Evolutionary conservation across 2,113 vertebrate species (phyloP).

Genomic region (Rhombomys opimus): DNA sequence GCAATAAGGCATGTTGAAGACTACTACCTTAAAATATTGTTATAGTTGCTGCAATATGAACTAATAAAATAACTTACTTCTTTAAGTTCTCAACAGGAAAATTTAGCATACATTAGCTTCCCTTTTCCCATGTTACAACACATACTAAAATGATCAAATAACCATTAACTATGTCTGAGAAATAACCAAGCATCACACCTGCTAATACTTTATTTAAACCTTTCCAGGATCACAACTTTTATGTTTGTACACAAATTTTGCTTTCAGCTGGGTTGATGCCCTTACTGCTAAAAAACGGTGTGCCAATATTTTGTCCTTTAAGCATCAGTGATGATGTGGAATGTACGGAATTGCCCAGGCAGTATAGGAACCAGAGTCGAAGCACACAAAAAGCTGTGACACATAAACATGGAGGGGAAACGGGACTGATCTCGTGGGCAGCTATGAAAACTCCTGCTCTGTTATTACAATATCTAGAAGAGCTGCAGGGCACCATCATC

Average conservation of each 20-base stretch:
- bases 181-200: neutral
- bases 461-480: neutral
- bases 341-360: neutral
- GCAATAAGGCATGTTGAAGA: neutral
- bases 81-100: neutral
- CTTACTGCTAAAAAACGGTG: neutral
- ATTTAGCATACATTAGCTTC: neutral
- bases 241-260: neutral
- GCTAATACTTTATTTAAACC: neutral
- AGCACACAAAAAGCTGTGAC: neutral
- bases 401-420: constrained; percentile 4
- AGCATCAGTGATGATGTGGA: neutral
- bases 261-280: neutral
- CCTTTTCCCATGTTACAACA: neutral
- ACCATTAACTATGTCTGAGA: neutral
- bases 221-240: neutral
- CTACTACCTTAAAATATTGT: neutral
- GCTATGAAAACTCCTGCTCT: constrained; percentile 35
- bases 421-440: neutral
- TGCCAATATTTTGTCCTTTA: neutral
- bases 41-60: neutral
- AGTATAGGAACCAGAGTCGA: neutral
- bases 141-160: constrained; percentile 14
- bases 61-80: neutral
- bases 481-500: neutral